Conservation (phyloP, 2,113 vertebrate genomes). For the Pangasianodon hypophthalmus region DNA sequence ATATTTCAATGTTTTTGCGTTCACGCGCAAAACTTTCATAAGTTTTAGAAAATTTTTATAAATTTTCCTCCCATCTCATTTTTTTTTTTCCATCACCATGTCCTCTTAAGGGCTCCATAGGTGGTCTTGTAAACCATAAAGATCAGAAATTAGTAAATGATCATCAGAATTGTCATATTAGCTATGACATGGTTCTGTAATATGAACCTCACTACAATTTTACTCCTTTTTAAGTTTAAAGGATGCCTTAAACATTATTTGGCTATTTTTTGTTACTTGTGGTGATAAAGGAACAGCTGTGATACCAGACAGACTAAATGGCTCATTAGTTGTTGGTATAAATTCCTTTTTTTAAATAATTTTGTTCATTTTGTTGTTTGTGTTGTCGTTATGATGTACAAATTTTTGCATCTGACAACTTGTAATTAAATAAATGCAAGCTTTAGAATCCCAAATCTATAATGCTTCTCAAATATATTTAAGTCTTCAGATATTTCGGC, state of each 20-base stretch:
- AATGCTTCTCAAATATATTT: conserved; percentile 1
- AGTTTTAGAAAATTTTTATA: too few species aligned
- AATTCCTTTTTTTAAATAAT: neutral
- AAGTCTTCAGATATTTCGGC: conserved; percentile 54
- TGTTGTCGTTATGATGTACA: neutral
- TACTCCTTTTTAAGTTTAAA: neutral
- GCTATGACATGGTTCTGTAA: neutral
- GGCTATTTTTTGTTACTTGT: neutral
- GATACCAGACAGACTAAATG: neutral
- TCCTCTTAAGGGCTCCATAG: too few species aligned
- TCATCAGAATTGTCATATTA: neutral
- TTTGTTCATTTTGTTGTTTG: neutral
- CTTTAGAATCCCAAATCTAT: neutral
- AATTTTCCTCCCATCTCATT: too few species aligned
- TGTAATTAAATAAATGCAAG: neutral
- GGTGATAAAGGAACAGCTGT: too few species aligned
- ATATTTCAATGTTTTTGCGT: too few species aligned
- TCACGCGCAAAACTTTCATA: too few species aligned
- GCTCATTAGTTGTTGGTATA: neutral
- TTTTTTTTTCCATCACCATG: too few species aligned
- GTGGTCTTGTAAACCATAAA: too few species aligned
- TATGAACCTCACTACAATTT: neutral
- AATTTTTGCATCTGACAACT: neutral
- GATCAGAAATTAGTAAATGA: too few species aligned
- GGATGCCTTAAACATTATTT: neutral